A percentile compares a stretch with the other conserved stretches of the same genome.
phyloP scores from a whole-genome alignment of 2,113 vertebrate genomes.

The Gallinago undulata region DNA sequence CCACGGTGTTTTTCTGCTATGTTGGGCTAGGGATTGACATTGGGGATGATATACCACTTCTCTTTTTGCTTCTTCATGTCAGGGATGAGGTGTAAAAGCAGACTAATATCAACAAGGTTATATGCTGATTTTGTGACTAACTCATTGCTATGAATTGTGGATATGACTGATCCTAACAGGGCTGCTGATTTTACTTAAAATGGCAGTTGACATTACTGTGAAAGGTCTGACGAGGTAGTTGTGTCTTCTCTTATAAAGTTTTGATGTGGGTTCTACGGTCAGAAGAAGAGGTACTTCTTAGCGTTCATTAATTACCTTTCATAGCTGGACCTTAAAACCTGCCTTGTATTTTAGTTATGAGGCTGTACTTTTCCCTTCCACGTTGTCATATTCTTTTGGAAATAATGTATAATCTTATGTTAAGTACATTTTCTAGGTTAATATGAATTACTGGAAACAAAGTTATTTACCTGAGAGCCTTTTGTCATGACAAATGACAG shows the following conservation, averaged over 20 bases:
- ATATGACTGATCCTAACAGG: neutral
- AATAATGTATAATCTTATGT: neutral
- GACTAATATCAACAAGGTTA: neutral
- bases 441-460: neutral
- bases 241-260: neutral
- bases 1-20: rapidly evolving
- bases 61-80: neutral
- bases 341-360: neutral
- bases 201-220: neutral
- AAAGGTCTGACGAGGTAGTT: neutral
- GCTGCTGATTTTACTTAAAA: neutral
- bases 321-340: neutral
- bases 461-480: neutral
- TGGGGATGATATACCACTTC: neutral
- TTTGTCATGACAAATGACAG: neutral
- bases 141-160: neutral
- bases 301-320: neutral
- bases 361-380: neutral
- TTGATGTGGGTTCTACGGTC: rapidly evolving
- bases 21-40: neutral
- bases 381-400: neutral
- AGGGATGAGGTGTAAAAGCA: neutral
- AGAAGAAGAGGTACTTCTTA: neutral
- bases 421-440: neutral
- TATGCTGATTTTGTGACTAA: neutral